A percentile compares a stretch with the other conserved stretches of the same genome.
Conservation (phyloP, 2,113 vertebrate genomes). For the Malurus elegans region DNA sequence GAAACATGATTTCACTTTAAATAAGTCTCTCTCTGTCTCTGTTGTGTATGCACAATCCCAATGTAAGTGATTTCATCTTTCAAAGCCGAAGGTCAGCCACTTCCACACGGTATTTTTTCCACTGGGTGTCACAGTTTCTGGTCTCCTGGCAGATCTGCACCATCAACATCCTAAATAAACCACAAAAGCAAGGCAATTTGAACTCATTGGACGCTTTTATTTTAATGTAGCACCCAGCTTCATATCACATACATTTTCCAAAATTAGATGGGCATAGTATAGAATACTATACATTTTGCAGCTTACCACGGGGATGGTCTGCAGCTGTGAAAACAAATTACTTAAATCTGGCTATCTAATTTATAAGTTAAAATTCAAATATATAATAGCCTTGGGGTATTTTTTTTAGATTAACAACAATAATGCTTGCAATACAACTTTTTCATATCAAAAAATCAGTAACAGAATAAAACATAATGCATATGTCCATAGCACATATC, state of each 20-base stretch:
- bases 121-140: not conserved
- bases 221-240: constrained; percentile 68
- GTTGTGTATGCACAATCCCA: not conserved
- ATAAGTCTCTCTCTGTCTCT: not conserved
- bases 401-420: constrained; percentile 54
- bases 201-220: constrained; percentile 67
- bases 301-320: constrained; percentile 59
- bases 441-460: constrained; percentile 46
- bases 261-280: constrained; percentile 36
- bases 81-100: constrained; percentile 24
- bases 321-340: constrained; percentile 73
- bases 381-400: constrained; percentile 49
- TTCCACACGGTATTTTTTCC: not conserved
- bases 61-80: constrained; percentile 9
- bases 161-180: constrained; percentile 27
- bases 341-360: constrained; percentile 66
- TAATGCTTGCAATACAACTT: constrained; percentile 38
- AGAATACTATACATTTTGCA: constrained; percentile 23
- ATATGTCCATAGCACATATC: constrained; percentile 57
- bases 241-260: constrained; percentile 61
- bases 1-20: not conserved
- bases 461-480: constrained; percentile 59
- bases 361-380: constrained; percentile 67
- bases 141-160: not conserved
- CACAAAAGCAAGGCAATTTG: not conserved